Base-by-base conservation (phyloP, 2,113 vertebrate species). In the Piprites chloris region DNA sequence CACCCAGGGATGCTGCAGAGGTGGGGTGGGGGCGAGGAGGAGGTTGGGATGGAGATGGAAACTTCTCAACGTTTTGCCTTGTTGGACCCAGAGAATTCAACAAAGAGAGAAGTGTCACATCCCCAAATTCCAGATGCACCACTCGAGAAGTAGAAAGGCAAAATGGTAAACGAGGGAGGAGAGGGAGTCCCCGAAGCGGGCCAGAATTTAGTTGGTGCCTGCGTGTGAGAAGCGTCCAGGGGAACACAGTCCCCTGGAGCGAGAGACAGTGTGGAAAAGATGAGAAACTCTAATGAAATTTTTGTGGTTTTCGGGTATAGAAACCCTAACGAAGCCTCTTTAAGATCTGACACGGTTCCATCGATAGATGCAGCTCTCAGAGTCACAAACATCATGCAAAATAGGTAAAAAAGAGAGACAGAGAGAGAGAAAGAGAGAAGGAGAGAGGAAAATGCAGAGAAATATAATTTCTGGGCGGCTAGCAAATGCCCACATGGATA, bases 251-350 rank as follows among this genome's bases (percentile, higher is more conserved):
- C 95, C 91, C 85, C 93, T 91, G 55, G 68, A 86, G 49, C n/a
- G 52, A 93, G 87, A 85, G 39, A 37, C 62, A 94, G 76, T 75
- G 46, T 86, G 96, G 87, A 96, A 99, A 99, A 99, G 99, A 99
- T 99, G 99, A 99, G 99, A 99, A 99, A 99, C 99, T 98, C 99
- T 99, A 99, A 99, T 99, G 98, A 99, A 99, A 99, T 99, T 99
- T 99, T 99, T 99, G 99, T 99, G 99, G 98, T 99, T 99, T 98
- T 98, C 79, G 99, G 99, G 98, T 99, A 98, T 99, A 99, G 99
- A 99, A 99, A 99, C 99, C 99, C 99, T 98, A 99, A 99, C 98
- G 98, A 99, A 99, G 99, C 99, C 99, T 99, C 99, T 98, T 99
- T 98, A 98, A 98, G 98, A 98, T 99, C 98, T 99, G 99, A 99